Base-by-base conservation (phyloP, 2,797 vertebrate genomes). In the Halcyon chelicuti region DNA sequence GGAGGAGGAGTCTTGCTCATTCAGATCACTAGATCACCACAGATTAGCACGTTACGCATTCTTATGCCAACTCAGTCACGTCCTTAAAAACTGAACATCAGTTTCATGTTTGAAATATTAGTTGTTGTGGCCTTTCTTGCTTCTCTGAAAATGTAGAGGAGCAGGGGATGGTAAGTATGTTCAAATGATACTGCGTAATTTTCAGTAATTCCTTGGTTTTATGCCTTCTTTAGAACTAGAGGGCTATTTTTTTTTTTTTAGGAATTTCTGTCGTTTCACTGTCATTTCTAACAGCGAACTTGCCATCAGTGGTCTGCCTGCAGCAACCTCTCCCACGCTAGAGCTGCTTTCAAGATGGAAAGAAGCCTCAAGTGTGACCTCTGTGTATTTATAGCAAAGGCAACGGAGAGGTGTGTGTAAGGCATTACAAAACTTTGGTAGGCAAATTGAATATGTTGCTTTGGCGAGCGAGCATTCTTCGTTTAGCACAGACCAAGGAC, bases 201-300 rank as follows among this genome's bases (percentile, higher is more conserved):
- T 96, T 90, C 79, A 62, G 8, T 70, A 86, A 61, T 65, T 83
- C 33, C 49, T 88, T 93, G 71, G 8, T 5, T 95, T 94, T 58
- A 19, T 91, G 79, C 57, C 49, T 46, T n/a, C 74, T 80, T 95
- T 86, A 79, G 76, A 91, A 66, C 62, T 71, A 22, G 66, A 95
- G 63, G 54, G 57, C 31, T 92, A 6, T 90, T 29, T 17, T 49
- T 77, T 86, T 84, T 40, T 83, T 85, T 52, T 3, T 86, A 77
- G 60, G 57, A 42, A 60, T 86, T 95, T 90, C 73, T 94, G 66
- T 90, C 31, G 42, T 89, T 94, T 93, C 61, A 2, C 54, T 88
- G 79, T 86, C 18, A 61, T 63, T 96, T 96, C 77, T 95, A 76
- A 67, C 68, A 40, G 86, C 42, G 70, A 79, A 54, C 72, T 95